These are phyloP conservation scores for Agapostemon virescens DNA, from an alignment of 2,888 invertebrate species.

Conservation along the genomic window DNA sequence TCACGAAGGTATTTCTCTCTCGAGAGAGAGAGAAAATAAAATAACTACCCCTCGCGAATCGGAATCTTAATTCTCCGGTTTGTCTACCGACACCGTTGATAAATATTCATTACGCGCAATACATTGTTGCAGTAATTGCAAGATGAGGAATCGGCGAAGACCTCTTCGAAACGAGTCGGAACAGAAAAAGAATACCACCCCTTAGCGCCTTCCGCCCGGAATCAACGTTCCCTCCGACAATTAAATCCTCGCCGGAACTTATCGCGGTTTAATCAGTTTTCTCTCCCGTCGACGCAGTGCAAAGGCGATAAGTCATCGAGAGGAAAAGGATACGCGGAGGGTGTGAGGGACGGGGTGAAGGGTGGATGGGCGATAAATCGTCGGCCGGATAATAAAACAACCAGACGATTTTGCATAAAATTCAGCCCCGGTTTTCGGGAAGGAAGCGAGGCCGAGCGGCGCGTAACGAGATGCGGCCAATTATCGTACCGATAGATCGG, in stretches of 20 bases:
- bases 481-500: conserved; percentile 54
- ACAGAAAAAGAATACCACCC: conserved; percentile 9
- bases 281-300: conserved; percentile 8
- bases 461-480: conserved; percentile 38
- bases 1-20: neutral
- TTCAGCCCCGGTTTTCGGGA: conserved; percentile 38
- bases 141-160: neutral
- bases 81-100: neutral
- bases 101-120: neutral
- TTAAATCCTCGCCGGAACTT: conserved; percentile 8
- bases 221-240: conserved; percentile 1
- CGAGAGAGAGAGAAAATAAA: no score
- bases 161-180: neutral
- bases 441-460: conserved; percentile 32
- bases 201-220: conserved; percentile 10
- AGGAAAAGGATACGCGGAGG: neutral
- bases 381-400: conserved; percentile 17
- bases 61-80: neutral
- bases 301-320: conserved; percentile 24
- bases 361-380: conserved; percentile 26
- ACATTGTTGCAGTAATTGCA: neutral
- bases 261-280: conserved; percentile 20
- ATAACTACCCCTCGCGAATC: neutral
- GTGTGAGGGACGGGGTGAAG: neutral
- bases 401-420: conserved; percentile 38